Conservation (phyloP, 2,888 invertebrate species). For the Mamestra brassicae region DNA sequence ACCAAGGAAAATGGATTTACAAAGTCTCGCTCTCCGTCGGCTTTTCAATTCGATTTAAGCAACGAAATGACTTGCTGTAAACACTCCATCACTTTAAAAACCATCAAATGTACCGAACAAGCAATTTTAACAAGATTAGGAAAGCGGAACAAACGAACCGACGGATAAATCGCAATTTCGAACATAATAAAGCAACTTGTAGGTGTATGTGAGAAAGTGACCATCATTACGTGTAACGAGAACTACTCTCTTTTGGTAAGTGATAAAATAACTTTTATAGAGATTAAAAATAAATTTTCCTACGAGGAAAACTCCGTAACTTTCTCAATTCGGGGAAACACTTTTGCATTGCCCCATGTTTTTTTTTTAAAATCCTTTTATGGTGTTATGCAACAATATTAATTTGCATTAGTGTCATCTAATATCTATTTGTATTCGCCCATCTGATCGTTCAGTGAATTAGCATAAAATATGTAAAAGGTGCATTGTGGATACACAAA, state of each 20-base stretch:
- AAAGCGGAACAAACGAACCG: constrained; percentile 81
- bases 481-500: constrained; percentile 28
- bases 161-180: constrained; percentile 69
- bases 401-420: neutral
- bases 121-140: constrained; percentile 74
- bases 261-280: constrained; percentile 3
- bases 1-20: neutral
- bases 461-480: constrained; percentile 21
- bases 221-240: constrained; percentile 53
- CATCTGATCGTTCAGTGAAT: neutral
- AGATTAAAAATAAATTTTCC: neutral
- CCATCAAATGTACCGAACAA: constrained; percentile 66
- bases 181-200: constrained; percentile 59
- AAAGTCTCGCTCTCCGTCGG: neutral
- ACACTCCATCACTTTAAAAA: constrained; percentile 45
- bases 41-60: constrained; percentile 1
- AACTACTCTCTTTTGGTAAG: constrained; percentile 23
- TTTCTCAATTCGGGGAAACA: neutral
- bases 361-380: neutral
- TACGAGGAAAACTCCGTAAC: neutral
- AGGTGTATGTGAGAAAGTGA: constrained; percentile 59
- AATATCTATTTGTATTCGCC: neutral
- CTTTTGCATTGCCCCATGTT: neutral
- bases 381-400: neutral
- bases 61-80: constrained; percentile 45